Base-by-base conservation (phyloP, 2,797 vertebrate genomes). In the Tenualosa ilisha region DNA sequence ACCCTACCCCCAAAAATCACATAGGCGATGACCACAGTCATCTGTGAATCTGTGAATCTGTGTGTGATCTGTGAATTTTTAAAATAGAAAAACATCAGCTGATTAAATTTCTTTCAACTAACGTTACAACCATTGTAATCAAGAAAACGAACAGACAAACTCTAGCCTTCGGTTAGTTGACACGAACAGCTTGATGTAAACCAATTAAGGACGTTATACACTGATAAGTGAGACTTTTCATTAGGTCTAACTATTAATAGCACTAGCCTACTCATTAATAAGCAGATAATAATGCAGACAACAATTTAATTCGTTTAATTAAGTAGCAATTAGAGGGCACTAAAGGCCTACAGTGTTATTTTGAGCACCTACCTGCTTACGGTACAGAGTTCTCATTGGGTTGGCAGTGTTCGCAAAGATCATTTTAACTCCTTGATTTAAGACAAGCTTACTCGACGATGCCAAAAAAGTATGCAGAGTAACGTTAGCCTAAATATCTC, bases 341-440 rank as follows among this genome's bases (percentile, higher is more conserved):
- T 7, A 24, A 26, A 31, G 31, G 17, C 68, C 5, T 46, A 31
- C 68, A 40, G 31, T 37, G 68, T 40, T 75, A 75, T 37, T 75
- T 2, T 40, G 31, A 17, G 20, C 90, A 91, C 95, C 91, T 95
- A 98, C 98, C 98, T 98, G 98, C 92, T 99, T 98, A 91, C 97
- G 95, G 92, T 94, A 96, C 87, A 90, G 93, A 93, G 92, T 96
- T 94, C 97, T 96, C 92, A 96, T 93, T 43, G 96, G 96, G 91
- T 96, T 96, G 93, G 94, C 95, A 87, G 96, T 96, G 92, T 96
- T 97, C 87, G 98, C 97, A 95, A 98, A 99, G 94, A 99, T 99
- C 98, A 99, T 99, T 92, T 95, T 93, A 91, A 94, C 87, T 88
- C 89, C 89, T 59, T 24, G 68, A 15, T 75, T 75, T 43, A 40